These are phyloP conservation scores for Miichthys miiuy DNA, from an alignment of 2,797 vertebrate species.

Conservation along the genomic window DNA sequence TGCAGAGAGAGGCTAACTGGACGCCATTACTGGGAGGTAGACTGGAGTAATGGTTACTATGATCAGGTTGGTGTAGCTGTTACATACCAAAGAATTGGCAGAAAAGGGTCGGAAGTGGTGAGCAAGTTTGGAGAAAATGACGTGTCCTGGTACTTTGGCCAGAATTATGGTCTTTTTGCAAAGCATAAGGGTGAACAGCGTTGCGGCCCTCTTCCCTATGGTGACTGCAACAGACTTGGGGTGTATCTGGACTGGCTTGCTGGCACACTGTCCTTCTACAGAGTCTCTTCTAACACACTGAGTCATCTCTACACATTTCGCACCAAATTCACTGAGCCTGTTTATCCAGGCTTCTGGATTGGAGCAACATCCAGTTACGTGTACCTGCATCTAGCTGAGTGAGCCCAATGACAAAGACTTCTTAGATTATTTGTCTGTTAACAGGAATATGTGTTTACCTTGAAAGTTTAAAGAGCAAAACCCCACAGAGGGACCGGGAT, in stretches of 20 bases:
- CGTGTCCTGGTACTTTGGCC: not conserved
- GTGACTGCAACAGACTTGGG: not conserved
- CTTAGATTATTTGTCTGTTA: not conserved
- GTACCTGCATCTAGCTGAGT: not conserved
- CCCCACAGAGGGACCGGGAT: not conserved
- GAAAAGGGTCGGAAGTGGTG: accelerated
- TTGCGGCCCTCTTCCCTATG: accelerated
- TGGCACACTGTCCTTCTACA: slow-evolving; percentile 28
- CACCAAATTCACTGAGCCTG: slow-evolving; percentile 13
- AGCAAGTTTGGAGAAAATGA: accelerated
- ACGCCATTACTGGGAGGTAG: slow-evolving; percentile 46
- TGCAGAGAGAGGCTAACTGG: slow-evolving; percentile 18
- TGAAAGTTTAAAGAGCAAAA: too few relatives aligned
- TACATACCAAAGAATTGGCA: not conserved
- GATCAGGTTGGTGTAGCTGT: accelerated
- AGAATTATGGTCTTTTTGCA: not conserved
- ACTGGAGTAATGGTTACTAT: accelerated
- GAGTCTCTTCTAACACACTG: not conserved
- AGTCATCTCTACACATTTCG: slow-evolving; percentile 1
- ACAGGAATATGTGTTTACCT: not conserved
- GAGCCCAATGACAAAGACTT: not conserved
- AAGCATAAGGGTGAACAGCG: accelerated
- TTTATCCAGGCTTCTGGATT: slow-evolving; percentile 26
- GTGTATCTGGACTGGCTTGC: slow-evolving; percentile 34
- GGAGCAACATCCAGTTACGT: accelerated